phyloP scores from a whole-genome alignment of 2,888 invertebrate genomes.

The Danaus chrysippus region DNA sequence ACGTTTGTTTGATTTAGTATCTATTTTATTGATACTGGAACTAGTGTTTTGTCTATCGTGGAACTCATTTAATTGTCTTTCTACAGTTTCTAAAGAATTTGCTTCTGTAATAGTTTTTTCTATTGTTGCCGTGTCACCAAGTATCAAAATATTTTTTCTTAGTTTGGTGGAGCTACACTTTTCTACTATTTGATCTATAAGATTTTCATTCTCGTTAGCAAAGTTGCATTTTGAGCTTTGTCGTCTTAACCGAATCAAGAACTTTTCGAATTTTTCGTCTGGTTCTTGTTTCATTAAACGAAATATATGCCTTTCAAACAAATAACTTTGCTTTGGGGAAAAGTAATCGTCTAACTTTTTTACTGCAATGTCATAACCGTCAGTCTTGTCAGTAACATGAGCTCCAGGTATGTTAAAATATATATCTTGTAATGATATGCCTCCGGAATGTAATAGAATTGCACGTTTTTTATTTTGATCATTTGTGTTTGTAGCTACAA shows the following conservation, averaged over 20 bases:
- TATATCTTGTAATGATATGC: slow-evolving; percentile 16
- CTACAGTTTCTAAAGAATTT: slow-evolving; percentile 29
- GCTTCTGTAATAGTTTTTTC: slow-evolving; percentile 32
- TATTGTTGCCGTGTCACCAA: slow-evolving; percentile 28
- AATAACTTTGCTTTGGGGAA: slow-evolving; percentile 34
- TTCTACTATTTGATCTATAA: slow-evolving; percentile 29
- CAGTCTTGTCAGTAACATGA: slow-evolving; percentile 21
- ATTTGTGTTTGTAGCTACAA: too few relatives aligned
- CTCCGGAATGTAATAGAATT: slow-evolving; percentile 12
- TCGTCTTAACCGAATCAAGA: slow-evolving; percentile 34
- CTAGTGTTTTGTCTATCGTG: neutral
- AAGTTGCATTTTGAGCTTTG: slow-evolving; percentile 27
- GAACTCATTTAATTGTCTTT: slow-evolving; percentile 12
- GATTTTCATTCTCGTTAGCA: slow-evolving; percentile 17
- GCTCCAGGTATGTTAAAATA: slow-evolving; percentile 25
- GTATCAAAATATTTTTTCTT: slow-evolving; percentile 28
- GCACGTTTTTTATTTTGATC: slow-evolving; percentile 13
- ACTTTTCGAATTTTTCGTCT: slow-evolving; percentile 42
- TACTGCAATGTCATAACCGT: neutral
- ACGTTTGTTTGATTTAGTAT: slow-evolving; percentile 28
- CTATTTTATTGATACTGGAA: slow-evolving; percentile 3
- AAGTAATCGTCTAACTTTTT: slow-evolving; percentile 33
- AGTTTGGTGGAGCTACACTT: slow-evolving; percentile 25
- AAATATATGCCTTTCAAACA: slow-evolving; percentile 41
- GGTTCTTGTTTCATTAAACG: slow-evolving; percentile 38